Percentiles rank a stretch among this genome's conserved stretches.
Evolutionary conservation across 2,797 vertebrate species (phyloP).

Genomic region (Cryptoprocta ferox): DNA sequence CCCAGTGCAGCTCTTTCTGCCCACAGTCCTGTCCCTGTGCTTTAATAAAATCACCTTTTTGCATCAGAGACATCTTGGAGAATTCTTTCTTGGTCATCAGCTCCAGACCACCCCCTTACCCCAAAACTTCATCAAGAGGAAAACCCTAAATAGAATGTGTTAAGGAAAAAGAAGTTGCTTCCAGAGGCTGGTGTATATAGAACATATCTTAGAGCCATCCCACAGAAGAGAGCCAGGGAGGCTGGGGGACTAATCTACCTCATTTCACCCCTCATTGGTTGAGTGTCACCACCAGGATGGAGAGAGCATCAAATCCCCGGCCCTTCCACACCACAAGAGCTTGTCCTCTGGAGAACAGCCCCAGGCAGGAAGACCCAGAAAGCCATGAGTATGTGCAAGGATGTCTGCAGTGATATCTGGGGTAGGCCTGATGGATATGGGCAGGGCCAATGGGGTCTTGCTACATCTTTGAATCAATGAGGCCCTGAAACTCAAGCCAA

Average conservation of each 20-base stretch:
- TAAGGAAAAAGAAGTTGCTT: not conserved
- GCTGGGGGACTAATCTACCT: fast-evolving
- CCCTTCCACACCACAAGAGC: not conserved
- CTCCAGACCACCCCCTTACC: too few species aligned
- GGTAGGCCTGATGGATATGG: not conserved
- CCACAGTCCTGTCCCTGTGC: too few species aligned
- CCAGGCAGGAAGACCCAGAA: not conserved
- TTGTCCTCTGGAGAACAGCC: not conserved
- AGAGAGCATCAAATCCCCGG: not conserved
- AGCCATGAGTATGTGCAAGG: not conserved
- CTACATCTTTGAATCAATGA: too few species aligned
- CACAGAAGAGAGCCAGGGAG: not conserved
- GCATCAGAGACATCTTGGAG: too few species aligned
- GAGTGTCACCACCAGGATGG: not conserved
- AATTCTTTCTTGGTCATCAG: too few species aligned
- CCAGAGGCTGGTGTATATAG: not conserved
- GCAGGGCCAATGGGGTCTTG: fast-evolving
- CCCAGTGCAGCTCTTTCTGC: too few species aligned
- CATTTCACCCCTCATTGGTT: too few species aligned
- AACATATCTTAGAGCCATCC: not conserved
- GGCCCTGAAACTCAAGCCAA: not conserved
- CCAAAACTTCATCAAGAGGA: not conserved
- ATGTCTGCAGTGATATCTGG: not conserved
- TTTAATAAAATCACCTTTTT: too few species aligned
- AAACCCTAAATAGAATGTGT: not conserved